Base-by-base conservation (phyloP, 2,113 vertebrate genomes). In the Ochotona curzoniae region DNA sequence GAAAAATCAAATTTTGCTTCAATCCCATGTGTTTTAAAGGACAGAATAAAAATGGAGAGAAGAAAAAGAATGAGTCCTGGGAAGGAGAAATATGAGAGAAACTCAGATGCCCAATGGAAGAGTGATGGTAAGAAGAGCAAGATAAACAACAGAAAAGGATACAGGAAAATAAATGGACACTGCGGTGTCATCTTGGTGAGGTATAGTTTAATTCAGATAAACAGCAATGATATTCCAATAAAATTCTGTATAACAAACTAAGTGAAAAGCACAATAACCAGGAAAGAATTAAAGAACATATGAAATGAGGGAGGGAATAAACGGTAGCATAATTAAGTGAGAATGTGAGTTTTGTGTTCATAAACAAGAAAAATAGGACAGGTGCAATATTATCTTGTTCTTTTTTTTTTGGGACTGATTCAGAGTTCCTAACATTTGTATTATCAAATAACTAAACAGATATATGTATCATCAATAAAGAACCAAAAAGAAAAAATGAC, bases 401-500 rank as follows among this genome's bases (percentile, higher is more conserved):
- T n/a, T 20, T 89, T 67, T 67, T 44, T 89, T 91, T 75, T 28
- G 30, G 11, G 23, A 91, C 21, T 84, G 60, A 88, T 26, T 90
- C 17, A 75, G 60, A 90, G n/a, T 69, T 85, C 26, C 8, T 84
- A 26, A 88, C 30, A 70, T 85, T 88, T 92, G 12, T 94, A 2
- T 61, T 44, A 93, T 91, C 47, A 80, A 89, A 78, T 12, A 93
- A 73, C 38, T 44, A 44, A 44, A 44, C 38, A 44, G 38, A 44
- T 6, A 44, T 44, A 44, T 44, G 6, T 44, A 44, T 44, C 38
- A 44, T 44, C 38, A 44, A 44, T 38, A 73, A 38, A 32, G 89
- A 95, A 49, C 74, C 90, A 92, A 76, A 93, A 18, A 91, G 6
- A 89, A 94, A 87, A 18, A 88, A 75, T 63, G 13, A 80, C 47